Conservation (phyloP, 2,888 invertebrate genomes). For the Chaetogeoica ovagalla region DNA sequence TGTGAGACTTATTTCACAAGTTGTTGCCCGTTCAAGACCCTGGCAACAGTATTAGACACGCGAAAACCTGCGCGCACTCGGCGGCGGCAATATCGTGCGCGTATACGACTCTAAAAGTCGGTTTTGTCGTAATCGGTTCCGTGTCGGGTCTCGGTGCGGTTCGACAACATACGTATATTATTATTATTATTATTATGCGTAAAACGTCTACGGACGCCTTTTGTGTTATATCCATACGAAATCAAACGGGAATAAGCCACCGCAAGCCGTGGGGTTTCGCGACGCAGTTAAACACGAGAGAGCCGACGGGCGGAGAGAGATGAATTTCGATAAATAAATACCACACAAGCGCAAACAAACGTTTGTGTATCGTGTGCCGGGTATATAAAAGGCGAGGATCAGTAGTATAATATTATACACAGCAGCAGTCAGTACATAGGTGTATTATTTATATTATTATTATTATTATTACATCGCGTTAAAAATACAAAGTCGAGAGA, state of each 20-base stretch:
- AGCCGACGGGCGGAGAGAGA: background rate
- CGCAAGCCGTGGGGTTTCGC: background rate
- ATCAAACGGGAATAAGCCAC: no score
- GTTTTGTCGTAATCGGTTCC: constrained; percentile 7
- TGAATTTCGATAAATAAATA: constrained; percentile 23
- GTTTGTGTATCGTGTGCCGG: background rate
- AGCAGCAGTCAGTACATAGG: no score
- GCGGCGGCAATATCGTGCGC: no score
- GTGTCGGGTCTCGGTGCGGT: background rate
- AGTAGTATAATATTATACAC: no score
- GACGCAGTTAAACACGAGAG: background rate
- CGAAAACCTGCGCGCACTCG: no score
- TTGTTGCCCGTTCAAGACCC: no score
- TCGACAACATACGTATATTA: background rate
- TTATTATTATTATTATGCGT: no score
- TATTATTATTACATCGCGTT: background rate
- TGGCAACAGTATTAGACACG: no score
- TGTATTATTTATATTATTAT: no score
- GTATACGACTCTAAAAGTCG: background rate
- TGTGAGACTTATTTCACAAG: no score
- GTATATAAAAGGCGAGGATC: constrained; percentile 1
- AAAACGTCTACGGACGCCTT: background rate
- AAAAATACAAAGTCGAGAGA: constrained; percentile 21
- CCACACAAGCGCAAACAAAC: background rate
- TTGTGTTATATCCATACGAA: no score